Base-by-base conservation (phyloP, 1,140 invertebrate species). In the Drosophila navojoa region DNA sequence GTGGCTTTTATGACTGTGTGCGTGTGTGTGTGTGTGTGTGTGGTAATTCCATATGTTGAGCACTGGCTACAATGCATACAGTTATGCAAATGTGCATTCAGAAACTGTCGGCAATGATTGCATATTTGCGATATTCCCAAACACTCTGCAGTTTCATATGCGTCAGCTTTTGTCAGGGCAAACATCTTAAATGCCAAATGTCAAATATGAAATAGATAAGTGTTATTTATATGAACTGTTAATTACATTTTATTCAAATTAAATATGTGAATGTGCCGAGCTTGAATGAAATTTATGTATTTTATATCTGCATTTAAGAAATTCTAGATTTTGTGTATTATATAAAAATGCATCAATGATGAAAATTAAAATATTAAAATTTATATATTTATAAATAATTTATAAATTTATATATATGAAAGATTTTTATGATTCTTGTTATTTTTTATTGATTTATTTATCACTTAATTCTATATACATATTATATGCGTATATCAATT, bases 51-150 rank as follows among this genome's bases (percentile, higher is more conserved):
- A 85, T 61, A 64, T 61, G 47, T 25, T 49, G 40, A 67, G 45
- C 76, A 40, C 44, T 72, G 47, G 58, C 60, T 81, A 64, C 71
- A 81, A 60, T 76, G 62, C 69, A 38, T 58, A 55, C 52, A 63
- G 68, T 60, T 86, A 86, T 86, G 81, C 77, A 84, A 84, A 84
- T 84, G 77, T 70, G 68, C 72, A 71, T 53, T 63, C 67, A 63
- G 7, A 71, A 74, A 67, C 57, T 78, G 44, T 66, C 42, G 53
- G 38, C 59, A 61, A 64, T 62, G 42, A 70, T 54, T 54, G 61
- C 52, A 22, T 22, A 47, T 64, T 53, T 54, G 5, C 19, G 16
- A 32, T 25, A 29, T 25, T 42, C 11, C 11, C 22, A 42, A 5
- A 13, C 52, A 63, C 27, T 54, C 53, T 44, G 59, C 59, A 49